A percentile compares a stretch with the other conserved stretches of the same genome.
phyloP scores from a whole-genome alignment of 2,113 vertebrate genomes.

The Ptyas mucosa region DNA sequence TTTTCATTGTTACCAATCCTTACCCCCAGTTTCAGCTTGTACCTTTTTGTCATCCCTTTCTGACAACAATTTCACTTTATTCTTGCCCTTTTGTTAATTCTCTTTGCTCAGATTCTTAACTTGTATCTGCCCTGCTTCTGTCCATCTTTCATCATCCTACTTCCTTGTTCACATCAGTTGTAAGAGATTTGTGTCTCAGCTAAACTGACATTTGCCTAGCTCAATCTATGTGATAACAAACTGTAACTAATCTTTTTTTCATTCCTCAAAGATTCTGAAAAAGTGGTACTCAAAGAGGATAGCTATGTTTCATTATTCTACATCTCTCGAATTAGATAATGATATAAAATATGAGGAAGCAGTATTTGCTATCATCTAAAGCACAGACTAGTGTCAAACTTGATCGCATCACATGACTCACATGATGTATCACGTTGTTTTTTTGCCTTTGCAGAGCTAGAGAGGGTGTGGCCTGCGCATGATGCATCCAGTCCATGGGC shows the following conservation, averaged over 20 bases:
- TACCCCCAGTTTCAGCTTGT: neutral
- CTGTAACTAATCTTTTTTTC: neutral
- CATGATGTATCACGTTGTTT: too few relatives aligned
- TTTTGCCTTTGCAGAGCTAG: too few relatives aligned
- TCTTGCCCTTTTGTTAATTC: neutral
- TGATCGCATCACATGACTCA: too few relatives aligned
- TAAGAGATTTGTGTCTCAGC: neutral
- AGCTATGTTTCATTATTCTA: neutral
- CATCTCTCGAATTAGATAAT: neutral
- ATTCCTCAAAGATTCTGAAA: neutral
- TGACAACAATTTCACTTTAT: neutral
- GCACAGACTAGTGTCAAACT: too few relatives aligned
- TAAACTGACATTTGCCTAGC: neutral
- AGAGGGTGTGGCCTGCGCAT: too few relatives aligned
- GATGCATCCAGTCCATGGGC: too few relatives aligned
- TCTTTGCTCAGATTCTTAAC: neutral
- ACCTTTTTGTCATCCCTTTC: neutral
- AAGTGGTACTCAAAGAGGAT: neutral
- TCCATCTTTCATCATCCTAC: neutral
- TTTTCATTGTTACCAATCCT: neutral
- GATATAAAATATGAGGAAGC: neutral
- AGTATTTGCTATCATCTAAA: neutral
- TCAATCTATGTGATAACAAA: neutral
- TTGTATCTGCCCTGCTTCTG: neutral
- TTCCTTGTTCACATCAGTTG: neutral